Conservation (phyloP, 2,113 vertebrate species). For the Tricholaema leucomelas region DNA sequence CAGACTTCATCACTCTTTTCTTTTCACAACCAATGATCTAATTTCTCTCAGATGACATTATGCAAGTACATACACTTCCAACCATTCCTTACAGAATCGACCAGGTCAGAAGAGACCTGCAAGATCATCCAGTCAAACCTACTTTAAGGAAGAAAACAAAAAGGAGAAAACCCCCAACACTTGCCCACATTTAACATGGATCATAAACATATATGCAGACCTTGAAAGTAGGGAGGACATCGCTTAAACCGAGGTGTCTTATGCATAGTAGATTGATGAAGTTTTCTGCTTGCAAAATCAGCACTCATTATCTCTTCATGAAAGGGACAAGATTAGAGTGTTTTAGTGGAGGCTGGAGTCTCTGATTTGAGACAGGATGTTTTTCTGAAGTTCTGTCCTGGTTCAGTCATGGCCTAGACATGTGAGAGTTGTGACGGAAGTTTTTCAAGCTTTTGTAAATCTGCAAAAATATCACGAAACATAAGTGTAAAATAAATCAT, state of each 20-base stretch:
- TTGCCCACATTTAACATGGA: fast-evolving
- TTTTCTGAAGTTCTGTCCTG: neutral
- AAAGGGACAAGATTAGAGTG: too few species aligned
- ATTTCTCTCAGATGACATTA: too few species aligned
- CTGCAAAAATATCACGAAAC: neutral
- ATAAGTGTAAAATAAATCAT: neutral
- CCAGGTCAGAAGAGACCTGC: too few species aligned
- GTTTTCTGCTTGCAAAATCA: too few species aligned
- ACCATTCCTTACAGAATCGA: too few species aligned
- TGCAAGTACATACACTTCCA: too few species aligned
- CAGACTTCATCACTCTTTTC: too few species aligned
- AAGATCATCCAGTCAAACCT: too few species aligned
- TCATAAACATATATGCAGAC: neutral
- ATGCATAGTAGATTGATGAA: too few species aligned
- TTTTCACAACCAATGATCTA: too few species aligned
- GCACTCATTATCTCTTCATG: too few species aligned
- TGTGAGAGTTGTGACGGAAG: neutral
- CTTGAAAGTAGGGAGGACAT: neutral
- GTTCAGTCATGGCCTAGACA: neutral
- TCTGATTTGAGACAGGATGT: neutral
- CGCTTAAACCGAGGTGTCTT: neutral
- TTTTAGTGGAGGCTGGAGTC: too few species aligned
- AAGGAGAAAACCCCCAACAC: neutral
- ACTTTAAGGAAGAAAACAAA: neutral
- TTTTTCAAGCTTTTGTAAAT: neutral